Evolutionary conservation across 2,888 invertebrate genomes (phyloP).

Genomic region (Criorhina ranunculi): DNA sequence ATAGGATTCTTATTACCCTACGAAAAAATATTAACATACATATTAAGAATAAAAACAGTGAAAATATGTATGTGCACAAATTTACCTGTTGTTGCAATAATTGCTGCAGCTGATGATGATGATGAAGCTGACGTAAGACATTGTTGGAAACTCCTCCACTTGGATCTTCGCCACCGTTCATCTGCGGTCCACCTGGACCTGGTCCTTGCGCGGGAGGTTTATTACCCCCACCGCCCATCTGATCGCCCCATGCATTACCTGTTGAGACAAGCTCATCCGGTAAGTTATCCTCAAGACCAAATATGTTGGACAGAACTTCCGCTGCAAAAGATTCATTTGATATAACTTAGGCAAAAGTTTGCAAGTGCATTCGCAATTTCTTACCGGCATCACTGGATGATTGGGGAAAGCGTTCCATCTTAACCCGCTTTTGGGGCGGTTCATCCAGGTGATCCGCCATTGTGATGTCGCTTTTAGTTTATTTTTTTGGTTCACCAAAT

Average conservation of each 20-base stretch:
- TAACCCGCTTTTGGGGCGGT: constrained; percentile 98
- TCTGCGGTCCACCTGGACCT: constrained; percentile 88
- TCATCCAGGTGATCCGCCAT: constrained; percentile 99
- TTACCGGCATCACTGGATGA: constrained; percentile 80
- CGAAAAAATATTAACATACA: constrained; percentile 19
- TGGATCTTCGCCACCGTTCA: constrained; percentile 89
- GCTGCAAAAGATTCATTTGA: constrained; percentile 52
- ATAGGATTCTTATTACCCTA: constrained; percentile 83
- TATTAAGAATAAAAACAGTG: constrained; percentile 1
- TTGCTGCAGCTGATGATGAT: constrained; percentile 88
- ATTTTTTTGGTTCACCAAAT: constrained; percentile 54
- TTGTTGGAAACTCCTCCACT: constrained; percentile 87
- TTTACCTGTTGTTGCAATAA: constrained; percentile 87
- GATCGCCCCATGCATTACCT: constrained; percentile 90
- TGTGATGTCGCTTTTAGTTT: constrained; percentile 81
- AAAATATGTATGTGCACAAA: background rate
- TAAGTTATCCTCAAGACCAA: constrained; percentile 95
- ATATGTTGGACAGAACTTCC: constrained; percentile 94
- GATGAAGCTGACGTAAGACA: constrained; percentile 85
- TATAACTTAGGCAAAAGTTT: constrained; percentile 37
- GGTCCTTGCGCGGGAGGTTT: constrained; percentile 93
- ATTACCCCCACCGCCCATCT: constrained; percentile 85
- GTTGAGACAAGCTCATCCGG: constrained; percentile 94
- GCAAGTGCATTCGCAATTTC: constrained; percentile 57
- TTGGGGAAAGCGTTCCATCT: constrained; percentile 86